A percentile compares a stretch with the other conserved stretches of the same genome.
Evolutionary conservation across 2,113 vertebrate genomes (phyloP).

Genomic region (Stegostoma tigrinum): DNA sequence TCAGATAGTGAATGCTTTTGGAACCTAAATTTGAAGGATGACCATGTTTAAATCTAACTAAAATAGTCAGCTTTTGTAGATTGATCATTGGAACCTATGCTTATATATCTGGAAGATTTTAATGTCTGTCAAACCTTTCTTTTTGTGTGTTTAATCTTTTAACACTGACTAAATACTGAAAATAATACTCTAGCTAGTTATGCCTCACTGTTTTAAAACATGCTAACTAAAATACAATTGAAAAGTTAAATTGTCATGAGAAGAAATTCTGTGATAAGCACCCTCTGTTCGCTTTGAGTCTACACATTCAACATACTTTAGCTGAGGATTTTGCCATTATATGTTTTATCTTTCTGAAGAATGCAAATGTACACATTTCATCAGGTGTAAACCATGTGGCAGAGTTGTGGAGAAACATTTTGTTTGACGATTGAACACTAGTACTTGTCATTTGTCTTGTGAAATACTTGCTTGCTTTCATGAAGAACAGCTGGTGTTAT

Average conservation of each 20-base stretch:
- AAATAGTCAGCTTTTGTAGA: not conserved
- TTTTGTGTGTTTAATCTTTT: not conserved
- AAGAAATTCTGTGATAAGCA: not conserved
- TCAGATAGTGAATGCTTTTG: not conserved
- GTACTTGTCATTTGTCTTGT: slow-evolving; percentile 48
- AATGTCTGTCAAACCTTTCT: not conserved
- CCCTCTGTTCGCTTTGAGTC: slow-evolving; percentile 43
- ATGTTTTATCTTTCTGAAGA: slow-evolving; percentile 43
- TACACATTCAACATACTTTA: slow-evolving; percentile 43
- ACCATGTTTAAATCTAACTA: not conserved
- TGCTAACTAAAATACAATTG: not conserved
- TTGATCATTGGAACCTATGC: not conserved
- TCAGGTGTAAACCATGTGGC: slow-evolving; percentile 61
- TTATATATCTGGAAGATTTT: not conserved
- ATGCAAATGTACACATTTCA: slow-evolving; percentile 60
- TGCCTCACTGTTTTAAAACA: not conserved
- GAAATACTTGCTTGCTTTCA: slow-evolving; percentile 53
- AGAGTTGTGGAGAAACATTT: slow-evolving; percentile 59
- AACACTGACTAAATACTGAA: not conserved
- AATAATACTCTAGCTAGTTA: not conserved
- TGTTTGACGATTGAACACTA: slow-evolving; percentile 62
- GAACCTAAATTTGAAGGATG: not conserved
- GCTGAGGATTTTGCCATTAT: slow-evolving; percentile 41
- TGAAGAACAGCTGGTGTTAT: slow-evolving; percentile 62
- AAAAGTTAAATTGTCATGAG: not conserved